Conservation (phyloP, 2,797 vertebrate species). For the Falco novaeseelandiae region DNA sequence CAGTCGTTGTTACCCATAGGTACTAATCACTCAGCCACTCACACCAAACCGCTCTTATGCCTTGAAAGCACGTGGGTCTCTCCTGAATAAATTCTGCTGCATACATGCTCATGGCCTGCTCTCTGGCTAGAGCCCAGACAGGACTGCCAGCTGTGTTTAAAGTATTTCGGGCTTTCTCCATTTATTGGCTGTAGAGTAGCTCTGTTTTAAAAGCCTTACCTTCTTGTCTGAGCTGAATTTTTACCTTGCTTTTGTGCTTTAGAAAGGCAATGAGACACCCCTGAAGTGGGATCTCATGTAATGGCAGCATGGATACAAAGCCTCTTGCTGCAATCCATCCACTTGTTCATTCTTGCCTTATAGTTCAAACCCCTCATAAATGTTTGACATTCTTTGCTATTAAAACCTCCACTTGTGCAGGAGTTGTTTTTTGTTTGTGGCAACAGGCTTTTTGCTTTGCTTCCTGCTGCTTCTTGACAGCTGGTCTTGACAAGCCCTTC, state of each 20-base stretch:
- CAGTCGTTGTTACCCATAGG: background rate
- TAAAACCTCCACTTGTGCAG: background rate
- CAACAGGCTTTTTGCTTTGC: constrained; percentile 25
- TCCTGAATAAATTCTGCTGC: background rate
- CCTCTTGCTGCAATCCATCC: background rate
- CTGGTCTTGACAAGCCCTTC: background rate
- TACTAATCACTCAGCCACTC: background rate
- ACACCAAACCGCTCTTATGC: background rate
- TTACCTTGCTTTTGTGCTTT: background rate
- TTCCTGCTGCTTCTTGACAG: constrained; percentile 34
- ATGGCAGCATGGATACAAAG: accelerated
- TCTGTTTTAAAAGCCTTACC: background rate
- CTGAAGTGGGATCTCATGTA: background rate
- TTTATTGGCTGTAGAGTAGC: background rate
- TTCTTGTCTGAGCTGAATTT: background rate
- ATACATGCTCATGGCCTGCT: accelerated
- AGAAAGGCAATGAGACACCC: background rate
- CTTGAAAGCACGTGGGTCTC: accelerated
- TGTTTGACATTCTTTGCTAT: background rate
- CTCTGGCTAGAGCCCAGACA: background rate
- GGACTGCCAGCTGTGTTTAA: background rate
- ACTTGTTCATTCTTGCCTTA: background rate
- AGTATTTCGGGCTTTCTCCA: background rate
- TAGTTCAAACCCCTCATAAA: background rate
- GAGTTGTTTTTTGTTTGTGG: background rate